A percentile compares a stretch with the other conserved stretches of the same genome.
These are phyloP conservation scores for Rhingia campestris DNA, from an alignment of 2,888 invertebrate species.

Conservation along the genomic window DNA sequence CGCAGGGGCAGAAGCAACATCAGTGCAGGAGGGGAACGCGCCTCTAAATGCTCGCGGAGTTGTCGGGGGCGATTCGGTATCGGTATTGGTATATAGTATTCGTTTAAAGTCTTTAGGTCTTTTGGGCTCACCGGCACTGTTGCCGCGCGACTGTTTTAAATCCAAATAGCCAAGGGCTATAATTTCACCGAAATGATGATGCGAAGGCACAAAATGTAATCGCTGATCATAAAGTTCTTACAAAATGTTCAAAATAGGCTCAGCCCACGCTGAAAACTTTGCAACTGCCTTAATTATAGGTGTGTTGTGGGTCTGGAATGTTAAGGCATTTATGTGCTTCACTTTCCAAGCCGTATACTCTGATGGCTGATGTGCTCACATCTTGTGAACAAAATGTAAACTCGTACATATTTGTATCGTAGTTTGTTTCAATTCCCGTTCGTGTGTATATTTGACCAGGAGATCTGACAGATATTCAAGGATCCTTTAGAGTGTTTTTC, in stretches of 20 bases:
- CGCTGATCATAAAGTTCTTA: constrained; percentile 75
- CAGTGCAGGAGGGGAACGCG: constrained; percentile 40
- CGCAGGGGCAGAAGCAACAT: constrained; percentile 24
- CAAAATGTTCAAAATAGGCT: constrained; percentile 74
- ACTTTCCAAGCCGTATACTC: constrained; percentile 58
- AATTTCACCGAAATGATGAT: constrained; percentile 75
- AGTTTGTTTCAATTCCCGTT: constrained; percentile 36
- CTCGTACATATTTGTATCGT: not conserved
- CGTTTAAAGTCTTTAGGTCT: constrained; percentile 60
- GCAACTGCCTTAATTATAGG: constrained; percentile 75
- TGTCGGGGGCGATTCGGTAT: constrained; percentile 71
- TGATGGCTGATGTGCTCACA: constrained; percentile 2
- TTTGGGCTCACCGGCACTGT: constrained; percentile 47
- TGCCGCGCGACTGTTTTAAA: constrained; percentile 71
- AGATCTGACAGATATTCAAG: constrained; percentile 62
- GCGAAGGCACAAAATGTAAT: constrained; percentile 74
- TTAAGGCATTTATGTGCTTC: constrained; percentile 69
- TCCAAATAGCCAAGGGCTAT: constrained; percentile 75
- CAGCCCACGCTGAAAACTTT: constrained; percentile 74
- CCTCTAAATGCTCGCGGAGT: constrained; percentile 71
- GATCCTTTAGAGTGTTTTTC: constrained; percentile 33
- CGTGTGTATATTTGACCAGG: constrained; percentile 38
- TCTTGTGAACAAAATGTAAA: constrained; percentile 14
- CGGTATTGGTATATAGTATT: constrained; percentile 43
- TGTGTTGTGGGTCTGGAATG: constrained; percentile 73